Conservation (phyloP, 2,888 invertebrate genomes). For the Parapristionchus giblindavisi region DNA sequence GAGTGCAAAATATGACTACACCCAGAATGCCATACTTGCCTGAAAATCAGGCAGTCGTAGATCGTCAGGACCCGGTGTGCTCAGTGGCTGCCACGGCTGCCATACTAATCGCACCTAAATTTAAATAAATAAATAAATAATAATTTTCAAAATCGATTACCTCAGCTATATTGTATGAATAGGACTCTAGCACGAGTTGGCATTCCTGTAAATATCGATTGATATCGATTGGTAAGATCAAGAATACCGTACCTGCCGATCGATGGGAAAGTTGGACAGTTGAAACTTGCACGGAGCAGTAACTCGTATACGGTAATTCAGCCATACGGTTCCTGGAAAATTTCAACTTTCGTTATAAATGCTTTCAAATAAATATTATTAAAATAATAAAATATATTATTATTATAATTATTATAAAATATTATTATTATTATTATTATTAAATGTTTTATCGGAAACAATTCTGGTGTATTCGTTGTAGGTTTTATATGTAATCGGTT, state of each 20-base stretch:
- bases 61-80: constrained; percentile 50
- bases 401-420: too few species aligned
- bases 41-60: constrained; percentile 65
- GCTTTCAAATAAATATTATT: too few species aligned
- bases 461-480: too few species aligned
- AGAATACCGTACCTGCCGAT: constrained; percentile 49
- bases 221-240: too few species aligned
- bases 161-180: constrained; percentile 68
- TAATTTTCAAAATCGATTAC: constrained; percentile 39
- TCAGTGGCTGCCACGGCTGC: constrained; percentile 67
- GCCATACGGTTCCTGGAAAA: constrained; percentile 66
- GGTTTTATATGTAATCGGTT: too few species aligned
- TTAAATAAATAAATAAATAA: not conserved
- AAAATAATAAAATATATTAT: too few species aligned
- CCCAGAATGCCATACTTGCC: too few species aligned
- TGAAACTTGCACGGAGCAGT: constrained; percentile 65
- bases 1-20: not conserved
- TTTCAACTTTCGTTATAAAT: not conserved
- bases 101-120: constrained; percentile 59
- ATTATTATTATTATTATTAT: too few species aligned
- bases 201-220: constrained; percentile 52
- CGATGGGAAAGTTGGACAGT: constrained; percentile 64
- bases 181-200: constrained; percentile 67
- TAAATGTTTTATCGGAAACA: too few species aligned
- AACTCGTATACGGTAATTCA: constrained; percentile 68